phyloP scores from a whole-genome alignment of 2,113 vertebrate species.

The Forbesichthys papilliferus region DNA sequence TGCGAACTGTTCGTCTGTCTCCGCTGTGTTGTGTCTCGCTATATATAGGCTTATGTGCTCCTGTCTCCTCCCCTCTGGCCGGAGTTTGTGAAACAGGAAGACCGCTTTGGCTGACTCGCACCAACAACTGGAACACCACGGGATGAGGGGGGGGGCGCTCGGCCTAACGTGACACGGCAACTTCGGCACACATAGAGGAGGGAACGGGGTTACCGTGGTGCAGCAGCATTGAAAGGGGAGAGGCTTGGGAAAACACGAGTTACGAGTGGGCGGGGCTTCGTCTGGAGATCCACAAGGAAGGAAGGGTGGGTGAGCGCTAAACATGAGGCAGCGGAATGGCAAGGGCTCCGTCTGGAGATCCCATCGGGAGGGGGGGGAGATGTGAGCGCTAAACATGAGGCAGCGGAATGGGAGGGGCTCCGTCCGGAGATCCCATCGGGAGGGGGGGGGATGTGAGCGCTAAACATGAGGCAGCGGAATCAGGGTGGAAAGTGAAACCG shows the following conservation, averaged over 20 bases:
- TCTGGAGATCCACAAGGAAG: too few species aligned
- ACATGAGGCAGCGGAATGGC: too few species aligned
- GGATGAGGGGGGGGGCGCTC: conserved; percentile 1
- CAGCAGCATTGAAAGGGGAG: conserved; percentile 35
- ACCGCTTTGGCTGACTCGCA: conserved; percentile 21
- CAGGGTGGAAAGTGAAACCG: background rate
- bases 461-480: conserved; percentile 28
- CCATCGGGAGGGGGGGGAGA: background rate
- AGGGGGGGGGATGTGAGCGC: conserved; percentile 1
- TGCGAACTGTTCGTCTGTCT: background rate
- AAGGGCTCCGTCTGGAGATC: too few species aligned
- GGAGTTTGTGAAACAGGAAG: conserved; percentile 54
- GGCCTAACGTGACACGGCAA: conserved; percentile 64
- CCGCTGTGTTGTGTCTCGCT: conserved; percentile 1
- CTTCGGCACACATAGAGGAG: conserved; percentile 37
- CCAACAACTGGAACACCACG: conserved; percentile 10
- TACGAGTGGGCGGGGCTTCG: too few species aligned
- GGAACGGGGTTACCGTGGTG: conserved; percentile 58
- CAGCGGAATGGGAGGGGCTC: conserved; percentile 12
- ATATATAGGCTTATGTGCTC: conserved; percentile 54
- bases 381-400: conserved; percentile 2
- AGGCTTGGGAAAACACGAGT: too few species aligned
- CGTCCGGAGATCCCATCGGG: background rate
- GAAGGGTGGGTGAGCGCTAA: conserved; percentile 6
- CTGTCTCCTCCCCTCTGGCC: conserved; percentile 48